Evolutionary conservation across 2,888 invertebrate genomes (phyloP).

Genomic region (Bombylius major): DNA sequence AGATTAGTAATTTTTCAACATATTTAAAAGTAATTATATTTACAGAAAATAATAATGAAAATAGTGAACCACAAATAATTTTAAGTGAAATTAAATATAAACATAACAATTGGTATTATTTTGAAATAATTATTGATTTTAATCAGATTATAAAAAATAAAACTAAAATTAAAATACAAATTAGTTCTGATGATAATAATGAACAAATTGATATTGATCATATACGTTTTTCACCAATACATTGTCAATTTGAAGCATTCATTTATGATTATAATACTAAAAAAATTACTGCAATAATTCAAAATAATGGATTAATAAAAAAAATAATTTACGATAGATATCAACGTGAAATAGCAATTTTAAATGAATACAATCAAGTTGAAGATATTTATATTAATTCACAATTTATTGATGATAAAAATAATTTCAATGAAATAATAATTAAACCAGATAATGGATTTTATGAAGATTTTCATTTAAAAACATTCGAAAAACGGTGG

Average conservation of each 20-base stretch:
- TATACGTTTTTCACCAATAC: conserved; percentile 7
- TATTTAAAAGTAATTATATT: conserved; percentile 1
- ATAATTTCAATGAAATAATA: not conserved
- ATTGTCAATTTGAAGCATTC: conserved; percentile 2
- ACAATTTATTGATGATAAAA: not conserved
- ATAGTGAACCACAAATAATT: not conserved
- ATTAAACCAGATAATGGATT: conserved; percentile 6
- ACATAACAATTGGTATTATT: conserved; percentile 5
- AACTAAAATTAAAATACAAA: no score
- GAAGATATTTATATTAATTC: conserved; percentile 6
- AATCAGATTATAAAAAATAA: no score
- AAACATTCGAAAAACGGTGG: conserved; percentile 6
- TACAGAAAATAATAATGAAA: not conserved
- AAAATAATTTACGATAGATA: conserved; percentile 2
- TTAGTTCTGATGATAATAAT: no score
- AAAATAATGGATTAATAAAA: not conserved
- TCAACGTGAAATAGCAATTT: not conserved
- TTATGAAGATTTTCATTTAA: conserved; percentile 7
- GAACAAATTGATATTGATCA: conserved; percentile 1
- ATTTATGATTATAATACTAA: not conserved
- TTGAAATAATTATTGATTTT: conserved; percentile 4
- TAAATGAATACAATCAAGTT: conserved; percentile 6
- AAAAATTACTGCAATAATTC: conserved; percentile 1
- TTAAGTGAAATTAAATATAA: conserved; percentile 3
- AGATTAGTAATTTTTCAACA: not conserved